These are phyloP conservation scores for Stylophora pistillata DNA, from an alignment of 64 coral and sea anemone species.

Conservation along the genomic window DNA sequence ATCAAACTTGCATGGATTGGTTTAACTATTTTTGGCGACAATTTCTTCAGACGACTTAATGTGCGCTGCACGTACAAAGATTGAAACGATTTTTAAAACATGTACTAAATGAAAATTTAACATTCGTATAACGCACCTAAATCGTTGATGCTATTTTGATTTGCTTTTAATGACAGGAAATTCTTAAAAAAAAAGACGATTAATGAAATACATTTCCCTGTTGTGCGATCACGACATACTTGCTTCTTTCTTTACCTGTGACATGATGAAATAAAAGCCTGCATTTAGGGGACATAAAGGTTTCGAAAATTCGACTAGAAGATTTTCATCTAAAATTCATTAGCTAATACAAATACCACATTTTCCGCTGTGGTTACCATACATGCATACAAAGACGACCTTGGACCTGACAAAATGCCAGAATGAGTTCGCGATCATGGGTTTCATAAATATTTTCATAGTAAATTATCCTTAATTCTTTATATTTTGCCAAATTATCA, in stretches of 20 bases:
- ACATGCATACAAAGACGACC: background rate
- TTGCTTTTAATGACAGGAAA: slow-evolving; percentile 13
- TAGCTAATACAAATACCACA: background rate
- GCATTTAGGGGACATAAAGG: background rate
- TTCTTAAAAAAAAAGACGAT: background rate
- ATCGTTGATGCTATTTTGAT: background rate
- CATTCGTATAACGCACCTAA: background rate
- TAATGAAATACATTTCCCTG: too few relatives aligned
- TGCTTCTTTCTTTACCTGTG: background rate
- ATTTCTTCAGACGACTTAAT: background rate
- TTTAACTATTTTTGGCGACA: too few relatives aligned
- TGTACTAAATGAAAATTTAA: background rate
- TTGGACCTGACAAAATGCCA: background rate
- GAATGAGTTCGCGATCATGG: background rate
- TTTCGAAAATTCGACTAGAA: background rate
- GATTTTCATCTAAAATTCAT: background rate
- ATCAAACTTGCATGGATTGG: too few relatives aligned
- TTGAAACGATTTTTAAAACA: background rate
- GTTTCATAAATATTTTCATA: background rate
- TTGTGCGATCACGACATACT: background rate
- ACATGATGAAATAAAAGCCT: background rate
- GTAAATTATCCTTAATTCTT: background rate
- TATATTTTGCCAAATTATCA: background rate
- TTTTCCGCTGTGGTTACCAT: background rate
- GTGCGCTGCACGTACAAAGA: background rate